Evolutionary conservation across 2,113 vertebrate species (phyloP).

Genomic region (Semnopithecus entellus): DNA sequence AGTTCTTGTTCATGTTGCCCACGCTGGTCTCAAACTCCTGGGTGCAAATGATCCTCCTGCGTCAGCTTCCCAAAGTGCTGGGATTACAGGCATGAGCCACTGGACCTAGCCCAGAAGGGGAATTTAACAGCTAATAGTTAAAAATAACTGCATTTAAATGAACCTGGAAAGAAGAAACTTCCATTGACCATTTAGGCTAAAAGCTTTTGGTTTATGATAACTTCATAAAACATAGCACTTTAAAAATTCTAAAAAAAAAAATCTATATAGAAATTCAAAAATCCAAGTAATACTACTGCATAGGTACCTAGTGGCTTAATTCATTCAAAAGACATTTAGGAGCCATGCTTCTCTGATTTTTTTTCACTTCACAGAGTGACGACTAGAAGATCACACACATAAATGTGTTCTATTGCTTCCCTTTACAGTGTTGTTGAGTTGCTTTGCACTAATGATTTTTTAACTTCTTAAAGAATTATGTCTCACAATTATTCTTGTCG

Average conservation of each 20-base stretch:
- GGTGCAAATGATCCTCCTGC: too few relatives aligned
- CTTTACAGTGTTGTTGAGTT: neutral
- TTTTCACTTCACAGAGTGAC: neutral
- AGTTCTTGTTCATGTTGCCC: too few relatives aligned
- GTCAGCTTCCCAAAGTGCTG: too few relatives aligned
- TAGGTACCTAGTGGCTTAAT: neutral
- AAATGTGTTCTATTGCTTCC: neutral
- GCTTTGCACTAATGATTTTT: neutral
- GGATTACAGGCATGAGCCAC: too few relatives aligned
- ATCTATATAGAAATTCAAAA: neutral
- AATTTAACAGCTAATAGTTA: neutral
- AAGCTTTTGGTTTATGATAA: neutral
- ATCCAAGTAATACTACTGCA: neutral
- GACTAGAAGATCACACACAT: neutral
- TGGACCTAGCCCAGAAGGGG: neutral
- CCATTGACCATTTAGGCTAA: neutral
- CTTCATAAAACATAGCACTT: neutral
- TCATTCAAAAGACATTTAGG: neutral
- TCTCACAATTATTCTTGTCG: neutral
- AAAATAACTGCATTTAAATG: constrained; percentile 31
- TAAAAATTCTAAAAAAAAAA: neutral
- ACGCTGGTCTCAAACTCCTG: too few relatives aligned
- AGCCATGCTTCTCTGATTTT: neutral
- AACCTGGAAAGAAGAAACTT: neutral
- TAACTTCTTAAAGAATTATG: neutral